phyloP scores from a whole-genome alignment of 2,888 invertebrate genomes.

The Galerucella calmariensis region DNA sequence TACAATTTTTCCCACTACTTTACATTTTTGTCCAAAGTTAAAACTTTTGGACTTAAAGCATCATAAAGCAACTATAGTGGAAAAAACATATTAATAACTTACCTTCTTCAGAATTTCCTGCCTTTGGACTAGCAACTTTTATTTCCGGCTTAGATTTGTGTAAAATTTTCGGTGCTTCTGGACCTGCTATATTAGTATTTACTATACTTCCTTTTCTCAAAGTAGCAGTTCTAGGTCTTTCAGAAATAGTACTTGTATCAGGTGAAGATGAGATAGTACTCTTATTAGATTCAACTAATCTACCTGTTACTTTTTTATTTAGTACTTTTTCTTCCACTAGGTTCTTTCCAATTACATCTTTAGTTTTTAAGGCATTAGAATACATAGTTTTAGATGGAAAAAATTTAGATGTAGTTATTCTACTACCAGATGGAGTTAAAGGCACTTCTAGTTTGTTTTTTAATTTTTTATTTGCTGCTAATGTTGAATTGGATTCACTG shows the following conservation, averaged over 20 bases:
- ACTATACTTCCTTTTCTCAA: constrained; percentile 60
- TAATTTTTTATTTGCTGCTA: constrained; percentile 24
- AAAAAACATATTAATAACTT: not conserved
- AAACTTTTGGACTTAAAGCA: too few species aligned
- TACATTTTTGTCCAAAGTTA: too few species aligned
- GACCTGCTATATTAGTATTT: constrained; percentile 59
- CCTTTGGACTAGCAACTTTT: constrained; percentile 10
- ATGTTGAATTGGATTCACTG: constrained; percentile 5
- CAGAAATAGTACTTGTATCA: constrained; percentile 51
- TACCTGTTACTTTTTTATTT: constrained; percentile 5
- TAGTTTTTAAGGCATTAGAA: constrained; percentile 54
- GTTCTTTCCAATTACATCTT: constrained; percentile 11
- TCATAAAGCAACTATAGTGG: too few species aligned
- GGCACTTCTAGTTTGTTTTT: constrained; percentile 36
- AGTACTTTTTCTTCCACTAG: not conserved
- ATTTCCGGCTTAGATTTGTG: not conserved
- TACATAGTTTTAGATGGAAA: constrained; percentile 61
- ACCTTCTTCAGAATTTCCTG: constrained; percentile 24
- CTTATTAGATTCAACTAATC: constrained; percentile 9
- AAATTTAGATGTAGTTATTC: constrained; percentile 59
- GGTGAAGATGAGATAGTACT: constrained; percentile 41
- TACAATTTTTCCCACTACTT: too few species aligned
- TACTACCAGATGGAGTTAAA: constrained; percentile 50
- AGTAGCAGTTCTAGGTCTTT: constrained; percentile 63
- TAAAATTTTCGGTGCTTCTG: constrained; percentile 51